Conservation (phyloP, 2,797 vertebrate genomes). For the Coilia nasus region DNA sequence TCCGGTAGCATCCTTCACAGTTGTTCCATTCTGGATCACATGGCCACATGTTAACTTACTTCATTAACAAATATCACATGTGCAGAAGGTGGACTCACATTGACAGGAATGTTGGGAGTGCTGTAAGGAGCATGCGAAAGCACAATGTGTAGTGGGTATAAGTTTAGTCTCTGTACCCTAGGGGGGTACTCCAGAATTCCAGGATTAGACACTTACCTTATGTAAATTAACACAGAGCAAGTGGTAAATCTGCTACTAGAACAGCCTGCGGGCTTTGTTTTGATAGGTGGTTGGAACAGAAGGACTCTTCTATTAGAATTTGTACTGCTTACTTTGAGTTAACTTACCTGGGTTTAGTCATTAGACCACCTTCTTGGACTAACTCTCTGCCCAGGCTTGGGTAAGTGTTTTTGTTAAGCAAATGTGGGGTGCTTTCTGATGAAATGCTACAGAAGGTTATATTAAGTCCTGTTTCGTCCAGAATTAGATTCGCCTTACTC, state of each 20-base stretch:
- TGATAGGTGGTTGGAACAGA: no score
- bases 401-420: constrained; percentile 35
- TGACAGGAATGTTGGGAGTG: not conserved
- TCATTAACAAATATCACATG: not conserved
- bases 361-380: no score
- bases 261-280: no score
- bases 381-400: constrained; percentile 20
- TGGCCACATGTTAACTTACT: constrained; percentile 9
- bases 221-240: no score
- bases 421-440: constrained; percentile 28
- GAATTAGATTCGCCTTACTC: constrained; percentile 52
- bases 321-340: no score
- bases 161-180: not conserved
- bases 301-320: no score
- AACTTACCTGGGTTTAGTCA: no score
- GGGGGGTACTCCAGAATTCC: no score
- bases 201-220: no score
- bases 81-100: not conserved
- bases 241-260: no score
- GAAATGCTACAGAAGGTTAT: constrained; percentile 37
- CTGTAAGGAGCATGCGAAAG: constrained; percentile 9
- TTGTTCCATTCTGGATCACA: not conserved
- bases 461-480: constrained; percentile 45
- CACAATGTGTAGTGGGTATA: constrained; percentile 10
- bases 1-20: not conserved